Evolutionary conservation across 2,888 invertebrate genomes (phyloP).

Genomic region (Protophormia terraenovae): DNA sequence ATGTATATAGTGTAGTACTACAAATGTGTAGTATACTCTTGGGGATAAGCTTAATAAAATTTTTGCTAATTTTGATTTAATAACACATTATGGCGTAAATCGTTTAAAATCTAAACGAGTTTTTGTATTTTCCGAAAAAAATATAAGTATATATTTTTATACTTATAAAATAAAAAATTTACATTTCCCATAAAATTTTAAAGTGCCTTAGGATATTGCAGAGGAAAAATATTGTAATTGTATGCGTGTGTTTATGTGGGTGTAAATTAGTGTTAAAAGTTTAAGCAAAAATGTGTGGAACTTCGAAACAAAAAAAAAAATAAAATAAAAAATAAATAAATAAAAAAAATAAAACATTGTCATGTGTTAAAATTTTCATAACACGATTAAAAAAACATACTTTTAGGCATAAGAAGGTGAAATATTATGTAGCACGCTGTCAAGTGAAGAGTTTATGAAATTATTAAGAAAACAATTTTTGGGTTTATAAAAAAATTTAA

Average conservation of each 20-base stretch:
- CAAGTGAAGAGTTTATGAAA: background rate
- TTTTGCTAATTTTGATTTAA: slow-evolving; percentile 76
- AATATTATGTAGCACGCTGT: background rate
- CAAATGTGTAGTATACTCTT: slow-evolving; percentile 25
- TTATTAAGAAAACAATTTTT: background rate
- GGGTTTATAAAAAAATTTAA: background rate
- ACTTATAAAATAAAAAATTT: background rate
- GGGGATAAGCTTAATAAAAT: slow-evolving; percentile 71
- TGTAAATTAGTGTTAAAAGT: slow-evolving; percentile 41
- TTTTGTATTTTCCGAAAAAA: slow-evolving; percentile 14
- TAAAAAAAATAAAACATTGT: background rate
- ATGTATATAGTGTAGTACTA: background rate
- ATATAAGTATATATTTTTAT: background rate
- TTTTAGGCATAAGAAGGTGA: background rate
- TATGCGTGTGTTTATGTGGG: slow-evolving; percentile 34
- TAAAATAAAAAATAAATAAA: background rate
- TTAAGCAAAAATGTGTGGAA: slow-evolving; percentile 4
- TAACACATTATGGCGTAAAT: slow-evolving; percentile 77
- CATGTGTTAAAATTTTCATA: slow-evolving; percentile 48
- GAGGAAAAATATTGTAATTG: slow-evolving; percentile 18
- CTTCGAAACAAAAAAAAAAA: background rate
- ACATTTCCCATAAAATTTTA: slow-evolving; percentile 34
- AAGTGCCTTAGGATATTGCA: slow-evolving; percentile 34
- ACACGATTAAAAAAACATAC: slow-evolving; percentile 1
- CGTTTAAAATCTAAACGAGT: slow-evolving; percentile 73